Conservation (phyloP, 2,888 invertebrate species). For the Helicoverpa assulta region DNA sequence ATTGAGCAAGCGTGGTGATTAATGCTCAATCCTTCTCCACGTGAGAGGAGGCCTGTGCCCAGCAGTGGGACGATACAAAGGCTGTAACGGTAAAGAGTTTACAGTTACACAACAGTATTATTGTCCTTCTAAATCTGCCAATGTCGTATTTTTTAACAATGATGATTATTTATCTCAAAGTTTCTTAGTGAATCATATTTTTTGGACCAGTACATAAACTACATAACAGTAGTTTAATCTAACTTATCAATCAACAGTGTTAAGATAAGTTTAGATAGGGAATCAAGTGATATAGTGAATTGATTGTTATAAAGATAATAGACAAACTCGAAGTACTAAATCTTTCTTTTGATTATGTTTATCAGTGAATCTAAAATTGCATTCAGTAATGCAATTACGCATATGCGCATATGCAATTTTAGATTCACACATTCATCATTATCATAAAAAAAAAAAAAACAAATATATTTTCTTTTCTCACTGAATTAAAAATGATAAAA, state of each 20-base stretch:
- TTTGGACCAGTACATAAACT: not conserved
- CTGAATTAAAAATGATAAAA: no score
- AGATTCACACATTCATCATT: no score
- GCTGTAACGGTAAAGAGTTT: no score
- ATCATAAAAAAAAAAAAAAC: no score
- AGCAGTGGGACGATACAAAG: no score
- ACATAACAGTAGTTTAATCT: not conserved
- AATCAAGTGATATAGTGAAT: not conserved
- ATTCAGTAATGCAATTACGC: no score
- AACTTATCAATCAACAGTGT: not conserved
- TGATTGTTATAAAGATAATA: not conserved
- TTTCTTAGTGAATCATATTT: not conserved
- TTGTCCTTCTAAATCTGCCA: not conserved
- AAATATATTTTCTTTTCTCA: no score
- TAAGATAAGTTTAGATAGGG: not conserved
- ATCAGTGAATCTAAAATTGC: no score
- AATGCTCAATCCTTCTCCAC: no score
- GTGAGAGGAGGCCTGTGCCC: no score
- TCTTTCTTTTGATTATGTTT: not conserved
- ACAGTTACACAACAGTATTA: not conserved
- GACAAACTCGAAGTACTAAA: not conserved
- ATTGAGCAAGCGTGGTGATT: no score
- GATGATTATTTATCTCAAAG: not conserved
- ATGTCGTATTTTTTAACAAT: not conserved
- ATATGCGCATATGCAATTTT: no score